phyloP scores from a whole-genome alignment of 2,888 invertebrate species.

The Apodemia zela region DNA sequence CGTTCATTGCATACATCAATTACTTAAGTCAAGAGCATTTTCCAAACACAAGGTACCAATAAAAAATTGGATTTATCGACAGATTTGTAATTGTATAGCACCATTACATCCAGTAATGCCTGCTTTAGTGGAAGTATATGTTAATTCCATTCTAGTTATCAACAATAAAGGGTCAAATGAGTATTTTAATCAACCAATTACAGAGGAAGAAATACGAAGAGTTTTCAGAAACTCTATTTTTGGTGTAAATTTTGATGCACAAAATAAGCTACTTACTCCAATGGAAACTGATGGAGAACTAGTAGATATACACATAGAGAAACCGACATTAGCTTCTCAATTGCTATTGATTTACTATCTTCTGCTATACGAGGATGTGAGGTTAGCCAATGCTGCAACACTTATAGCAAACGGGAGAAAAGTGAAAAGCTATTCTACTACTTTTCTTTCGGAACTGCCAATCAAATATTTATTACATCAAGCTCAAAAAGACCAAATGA shows the following conservation, averaged over 20 bases:
- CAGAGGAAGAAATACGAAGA: slow-evolving; percentile 91
- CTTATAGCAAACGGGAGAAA: slow-evolving; percentile 85
- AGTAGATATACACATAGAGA: slow-evolving; percentile 78
- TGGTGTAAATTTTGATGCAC: slow-evolving; percentile 85
- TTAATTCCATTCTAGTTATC: slow-evolving; percentile 91
- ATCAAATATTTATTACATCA: slow-evolving; percentile 95
- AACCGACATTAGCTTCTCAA: slow-evolving; percentile 90
- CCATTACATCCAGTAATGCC: slow-evolving; percentile 97
- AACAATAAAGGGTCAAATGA: slow-evolving; percentile 84
- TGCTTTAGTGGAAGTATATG: slow-evolving; percentile 95
- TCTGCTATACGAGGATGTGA: slow-evolving; percentile 93
- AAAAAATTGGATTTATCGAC: slow-evolving; percentile 97
- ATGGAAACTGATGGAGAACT: slow-evolving; percentile 80
- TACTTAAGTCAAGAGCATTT: slow-evolving; percentile 95
- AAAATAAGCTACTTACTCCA: slow-evolving; percentile 71
- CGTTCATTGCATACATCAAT: slow-evolving; percentile 97
- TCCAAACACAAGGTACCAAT: slow-evolving; percentile 98
- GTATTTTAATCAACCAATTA: slow-evolving; percentile 94
- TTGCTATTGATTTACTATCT: slow-evolving; percentile 94
- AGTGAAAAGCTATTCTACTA: slow-evolving; percentile 91
- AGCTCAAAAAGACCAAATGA: slow-evolving; percentile 94
- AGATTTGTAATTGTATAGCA: slow-evolving; percentile 92
- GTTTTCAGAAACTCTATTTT: slow-evolving; percentile 90
- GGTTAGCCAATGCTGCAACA: slow-evolving; percentile 86
- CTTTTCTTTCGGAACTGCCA: slow-evolving; percentile 93